These are phyloP conservation scores for Melanotaenia pygmaea DNA, from an alignment of 2,797 vertebrate species.

Conservation along the genomic window DNA sequence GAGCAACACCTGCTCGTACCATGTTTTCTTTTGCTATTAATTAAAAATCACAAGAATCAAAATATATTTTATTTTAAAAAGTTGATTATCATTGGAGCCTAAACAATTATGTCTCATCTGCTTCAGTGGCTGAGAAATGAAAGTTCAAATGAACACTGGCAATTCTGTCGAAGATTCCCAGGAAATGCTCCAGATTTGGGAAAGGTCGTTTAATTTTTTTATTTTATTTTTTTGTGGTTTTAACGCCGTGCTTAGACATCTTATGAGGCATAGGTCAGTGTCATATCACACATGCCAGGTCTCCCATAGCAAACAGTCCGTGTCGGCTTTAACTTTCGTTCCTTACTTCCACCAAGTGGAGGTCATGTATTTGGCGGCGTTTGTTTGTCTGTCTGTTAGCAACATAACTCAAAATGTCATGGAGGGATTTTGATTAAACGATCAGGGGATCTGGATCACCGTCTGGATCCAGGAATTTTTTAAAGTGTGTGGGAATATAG, in stretches of 20 bases:
- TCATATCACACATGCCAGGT: background rate
- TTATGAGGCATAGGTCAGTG: background rate
- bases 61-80: background rate
- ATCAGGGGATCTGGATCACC: too few relatives aligned
- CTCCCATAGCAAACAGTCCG: conserved; percentile 8
- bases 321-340: background rate
- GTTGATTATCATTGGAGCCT: too few relatives aligned
- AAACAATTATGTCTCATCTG: too few relatives aligned
- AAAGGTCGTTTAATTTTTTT: background rate
- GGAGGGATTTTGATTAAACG: too few relatives aligned
- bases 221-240: background rate
- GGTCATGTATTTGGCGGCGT: too few relatives aligned
- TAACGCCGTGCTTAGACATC: background rate
- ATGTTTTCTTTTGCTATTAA: background rate
- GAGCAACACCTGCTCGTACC: background rate
- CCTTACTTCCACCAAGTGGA: too few relatives aligned
- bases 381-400: too few relatives aligned
- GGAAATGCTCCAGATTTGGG: background rate
- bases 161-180: background rate
- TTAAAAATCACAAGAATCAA: too few relatives aligned
- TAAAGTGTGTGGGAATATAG: too few relatives aligned
- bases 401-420: too few relatives aligned
- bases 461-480: too few relatives aligned
- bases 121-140: background rate
- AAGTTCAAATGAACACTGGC: background rate